Evolutionary conservation across 2,797 vertebrate species (phyloP).

Genomic region (Pseudochaenichthys georgianus): DNA sequence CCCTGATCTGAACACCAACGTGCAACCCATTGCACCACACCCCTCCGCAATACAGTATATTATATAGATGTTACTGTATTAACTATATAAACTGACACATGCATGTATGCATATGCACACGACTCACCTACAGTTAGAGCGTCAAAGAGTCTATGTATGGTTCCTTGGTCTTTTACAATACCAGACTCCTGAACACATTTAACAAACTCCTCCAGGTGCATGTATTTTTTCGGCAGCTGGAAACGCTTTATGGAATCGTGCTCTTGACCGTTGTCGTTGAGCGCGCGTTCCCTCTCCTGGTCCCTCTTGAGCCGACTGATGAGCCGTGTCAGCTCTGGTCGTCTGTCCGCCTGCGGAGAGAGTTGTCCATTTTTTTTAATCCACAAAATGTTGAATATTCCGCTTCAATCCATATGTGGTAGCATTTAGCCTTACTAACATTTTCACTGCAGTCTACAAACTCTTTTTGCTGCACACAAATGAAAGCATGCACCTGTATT

Average conservation of each 20-base stretch:
- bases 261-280: conserved; percentile 68
- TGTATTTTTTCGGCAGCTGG: conserved; percentile 92
- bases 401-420: too few relatives aligned
- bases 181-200: conserved; percentile 94
- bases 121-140: conserved; percentile 92
- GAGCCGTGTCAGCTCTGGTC: conserved; percentile 89
- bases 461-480: too few relatives aligned
- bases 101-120: not conserved
- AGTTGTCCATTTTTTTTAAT: not conserved
- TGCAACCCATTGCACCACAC: too few relatives aligned
- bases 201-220: conserved; percentile 93
- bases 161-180: conserved; percentile 90
- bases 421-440: too few relatives aligned
- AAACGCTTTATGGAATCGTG: conserved; percentile 90
- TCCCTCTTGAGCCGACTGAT: conserved; percentile 89
- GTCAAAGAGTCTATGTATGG: conserved; percentile 92
- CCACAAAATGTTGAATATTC: too few relatives aligned
- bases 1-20: too few relatives aligned
- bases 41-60: not conserved
- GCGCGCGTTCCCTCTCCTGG: conserved; percentile 82
- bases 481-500: too few relatives aligned
- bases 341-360: conserved; percentile 79
- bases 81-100: not conserved
- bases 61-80: not conserved
- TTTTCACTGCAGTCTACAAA: too few relatives aligned